Evolutionary conservation across 1,140 invertebrate genomes (phyloP), one percentile per base, ranked within the genome.

Genomic region (Brachionus calyciflorus): DNA sequence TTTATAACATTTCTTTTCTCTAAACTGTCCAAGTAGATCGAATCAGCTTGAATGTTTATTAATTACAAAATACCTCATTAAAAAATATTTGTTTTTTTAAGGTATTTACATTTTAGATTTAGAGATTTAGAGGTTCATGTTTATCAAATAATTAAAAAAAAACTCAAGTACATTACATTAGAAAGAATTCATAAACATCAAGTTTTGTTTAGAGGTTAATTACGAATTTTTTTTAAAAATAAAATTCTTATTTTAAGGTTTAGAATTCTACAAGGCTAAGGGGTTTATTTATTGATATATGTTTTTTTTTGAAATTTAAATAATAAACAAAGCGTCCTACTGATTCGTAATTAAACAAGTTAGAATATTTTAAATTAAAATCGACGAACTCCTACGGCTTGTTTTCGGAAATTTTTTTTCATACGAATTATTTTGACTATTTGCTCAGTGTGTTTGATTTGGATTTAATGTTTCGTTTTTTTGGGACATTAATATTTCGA

Each of bases 261-360:
- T 17, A 28, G 33, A 40, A 33, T 33, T 37, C 33, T 9, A 60
- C 55, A 60, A 60, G 37, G 14, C 37, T 60, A n/a, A 60, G 55
- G 55, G 33, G 55, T 60, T 60, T 33, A 33, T 60, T 33, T 60
- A 60, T 28, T 30, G 33, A 55, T 28, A 55, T 12, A 2, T 3
- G n/a, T n/a, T n/a, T n/a, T n/a, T n/a, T n/a, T 37, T 37, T n/a
- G 10, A 60, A 40, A 17, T 60, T 33, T 60, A 60, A 37, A 60
- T 33, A 37, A 60, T 60, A 60, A 60, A 60, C 55, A 60, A 37
- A 37, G 17, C 37, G 55, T 60, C 55, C 55, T 33, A 19, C 55
- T 60, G 55, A 60, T 60, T 37, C 37, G 55, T 21, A 37, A 60
- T 60, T 33, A 60, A 60, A 60, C 30, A 24, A 57, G 30, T 37